Conservation (phyloP, 2,888 invertebrate genomes). For the Spisula solida region DNA sequence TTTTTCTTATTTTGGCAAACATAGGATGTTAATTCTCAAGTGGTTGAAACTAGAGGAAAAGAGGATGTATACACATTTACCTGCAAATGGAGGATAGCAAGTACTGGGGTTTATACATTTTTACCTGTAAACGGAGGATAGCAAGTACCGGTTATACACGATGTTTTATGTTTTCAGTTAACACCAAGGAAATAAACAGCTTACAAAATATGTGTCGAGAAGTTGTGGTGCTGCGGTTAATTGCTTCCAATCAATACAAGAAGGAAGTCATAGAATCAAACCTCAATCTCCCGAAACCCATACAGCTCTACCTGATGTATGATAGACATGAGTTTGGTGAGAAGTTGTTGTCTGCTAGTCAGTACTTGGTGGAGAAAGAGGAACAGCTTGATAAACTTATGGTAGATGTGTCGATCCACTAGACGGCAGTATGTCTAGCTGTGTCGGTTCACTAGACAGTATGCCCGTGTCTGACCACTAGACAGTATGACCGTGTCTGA, state of each 20-base stretch:
- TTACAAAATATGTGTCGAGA: slow-evolving; percentile 75
- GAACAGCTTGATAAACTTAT: slow-evolving; percentile 25
- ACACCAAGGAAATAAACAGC: slow-evolving; percentile 58
- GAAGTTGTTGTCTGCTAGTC: neutral
- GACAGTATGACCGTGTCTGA: no score
- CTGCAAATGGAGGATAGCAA: no score
- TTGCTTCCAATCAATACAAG: neutral
- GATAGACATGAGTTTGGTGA: neutral
- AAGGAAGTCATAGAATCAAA: neutral
- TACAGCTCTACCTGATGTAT: slow-evolving; percentile 22
- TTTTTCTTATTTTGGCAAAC: no score
- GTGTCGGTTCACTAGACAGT: no score
- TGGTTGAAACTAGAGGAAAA: no score
- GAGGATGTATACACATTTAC: no score
- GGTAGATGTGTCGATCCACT: neutral
- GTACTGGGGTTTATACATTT: no score
- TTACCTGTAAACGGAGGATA: no score
- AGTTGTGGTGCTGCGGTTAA: slow-evolving; percentile 69
- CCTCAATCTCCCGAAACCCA: slow-evolving; percentile 13
- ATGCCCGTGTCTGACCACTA: no score
- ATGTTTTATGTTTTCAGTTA: slow-evolving; percentile 63
- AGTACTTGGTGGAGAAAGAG: slow-evolving; percentile 26
- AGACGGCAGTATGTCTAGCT: neutral
- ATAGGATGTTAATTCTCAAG: no score
- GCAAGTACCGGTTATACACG: no score